Evolutionary conservation across 2,888 invertebrate species (phyloP).

Genomic region (Philonicus albiceps): DNA sequence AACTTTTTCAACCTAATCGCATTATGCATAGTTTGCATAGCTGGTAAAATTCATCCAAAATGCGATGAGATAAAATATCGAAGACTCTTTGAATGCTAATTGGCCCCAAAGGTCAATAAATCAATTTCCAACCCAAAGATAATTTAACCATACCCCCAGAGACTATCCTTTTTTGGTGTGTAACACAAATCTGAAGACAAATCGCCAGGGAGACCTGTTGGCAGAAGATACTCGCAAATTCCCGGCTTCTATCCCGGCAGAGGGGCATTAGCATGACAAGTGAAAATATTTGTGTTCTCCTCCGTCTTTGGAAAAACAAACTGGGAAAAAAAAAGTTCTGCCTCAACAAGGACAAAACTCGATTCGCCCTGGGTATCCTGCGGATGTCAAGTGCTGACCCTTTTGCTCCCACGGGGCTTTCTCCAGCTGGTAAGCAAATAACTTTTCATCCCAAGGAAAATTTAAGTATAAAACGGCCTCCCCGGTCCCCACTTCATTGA

Average conservation of each 20-base stretch:
- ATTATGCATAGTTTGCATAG: neutral
- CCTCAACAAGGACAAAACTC: neutral
- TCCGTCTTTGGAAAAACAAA: neutral
- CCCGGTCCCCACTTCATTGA: neutral
- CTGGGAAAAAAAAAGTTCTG: neutral
- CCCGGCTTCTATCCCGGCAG: neutral
- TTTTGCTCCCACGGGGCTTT: neutral
- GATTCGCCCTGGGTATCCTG: neutral
- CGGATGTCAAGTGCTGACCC: neutral
- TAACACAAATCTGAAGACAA: neutral
- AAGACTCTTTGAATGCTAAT: neutral
- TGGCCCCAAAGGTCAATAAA: neutral
- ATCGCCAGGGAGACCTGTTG: neutral
- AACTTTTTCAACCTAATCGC: neutral
- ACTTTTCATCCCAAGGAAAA: neutral
- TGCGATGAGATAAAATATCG: neutral
- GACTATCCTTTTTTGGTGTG: neutral
- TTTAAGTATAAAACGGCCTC: neutral
- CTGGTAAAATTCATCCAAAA: neutral
- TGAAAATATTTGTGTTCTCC: neutral
- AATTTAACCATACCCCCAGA: neutral
- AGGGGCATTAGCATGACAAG: slow-evolving; percentile 10
- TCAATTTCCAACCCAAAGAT: neutral
- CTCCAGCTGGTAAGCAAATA: neutral
- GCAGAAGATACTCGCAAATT: neutral